Base-by-base conservation (phyloP, 2,888 invertebrate genomes). In the Calameuta filiformis region DNA sequence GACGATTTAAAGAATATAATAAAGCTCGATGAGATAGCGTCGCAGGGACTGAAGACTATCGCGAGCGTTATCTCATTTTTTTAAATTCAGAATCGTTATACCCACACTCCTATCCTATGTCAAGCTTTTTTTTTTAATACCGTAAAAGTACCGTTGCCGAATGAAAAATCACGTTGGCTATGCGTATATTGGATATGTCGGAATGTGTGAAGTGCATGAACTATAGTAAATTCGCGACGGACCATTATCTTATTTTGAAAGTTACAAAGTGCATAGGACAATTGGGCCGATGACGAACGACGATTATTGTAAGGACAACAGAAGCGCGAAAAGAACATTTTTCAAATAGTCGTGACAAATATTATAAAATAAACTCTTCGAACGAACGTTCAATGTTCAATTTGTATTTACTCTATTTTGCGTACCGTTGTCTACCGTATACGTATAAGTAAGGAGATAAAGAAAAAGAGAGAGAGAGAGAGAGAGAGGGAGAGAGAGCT, bases 371-470 rank as follows among this genome's bases (percentile, higher is more conserved):
- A 56, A 56, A 56, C 23, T 56, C 9, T 23, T 23, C 56, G 56
- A 56, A 56, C 56, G 23, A 56, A 56, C 23, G 78, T 81, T 79
- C 73, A 80, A 73, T 76, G 81, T 81, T 85, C 81, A 76, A 84
- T 83, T 84, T 83, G 75, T 83, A 83, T 84, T 80, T 78, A 78
- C 79, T 83, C 82, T 83, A 83, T 85, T 86, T 87, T 85, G 84
- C 81, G 82, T 84, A 84, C 79, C 79, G 78, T 84, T 85, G 85
- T 86, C 80, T 87, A 85, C 77, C 81, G 76, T 82, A 84, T 82
- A 77, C 80, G 79, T 85, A 83, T 79, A 81, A 79, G 76, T 80
- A 76, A 79, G 56, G 9, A 9, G 12, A 37, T 11, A 2, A 33
- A 33, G 33, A 33, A 33, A 33, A 4, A 33, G 33, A 33, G 33